Evolutionary conservation across 2,888 invertebrate species (phyloP).

Genomic region (Macrophya alboannulata): DNA sequence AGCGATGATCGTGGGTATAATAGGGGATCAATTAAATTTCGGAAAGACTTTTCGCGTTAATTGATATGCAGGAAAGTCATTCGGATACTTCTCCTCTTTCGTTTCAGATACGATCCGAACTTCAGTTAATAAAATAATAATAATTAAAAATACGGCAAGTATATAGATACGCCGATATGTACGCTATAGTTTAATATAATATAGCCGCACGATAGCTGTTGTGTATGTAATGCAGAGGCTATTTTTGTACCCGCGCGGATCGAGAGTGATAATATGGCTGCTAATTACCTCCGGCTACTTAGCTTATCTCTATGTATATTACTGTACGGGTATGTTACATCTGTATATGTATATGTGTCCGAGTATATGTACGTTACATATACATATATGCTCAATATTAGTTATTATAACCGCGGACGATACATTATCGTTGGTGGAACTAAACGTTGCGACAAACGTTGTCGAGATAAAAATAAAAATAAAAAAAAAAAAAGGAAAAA

Average conservation of each 20-base stretch:
- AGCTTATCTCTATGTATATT: conserved; percentile 17
- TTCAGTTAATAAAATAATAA: too few species aligned
- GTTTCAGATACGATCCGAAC: too few species aligned
- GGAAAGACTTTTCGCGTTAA: neutral
- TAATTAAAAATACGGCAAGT: neutral
- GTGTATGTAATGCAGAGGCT: neutral
- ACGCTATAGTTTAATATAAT: neutral
- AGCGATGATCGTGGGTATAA: neutral
- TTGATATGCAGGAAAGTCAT: too few species aligned
- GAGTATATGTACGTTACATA: too few species aligned
- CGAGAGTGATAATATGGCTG: conserved; percentile 39
- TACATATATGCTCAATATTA: neutral
- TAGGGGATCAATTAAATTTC: neutral
- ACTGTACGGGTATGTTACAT: neutral
- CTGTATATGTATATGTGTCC: too few species aligned
- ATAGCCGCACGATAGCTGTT: neutral
- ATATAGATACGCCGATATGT: neutral
- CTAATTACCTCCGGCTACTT: conserved; percentile 42
- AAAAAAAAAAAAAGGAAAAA: too few species aligned
- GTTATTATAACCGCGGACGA: neutral
- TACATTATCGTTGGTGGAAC: neutral
- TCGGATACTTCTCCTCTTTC: too few species aligned
- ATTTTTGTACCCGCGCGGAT: conserved; percentile 35
- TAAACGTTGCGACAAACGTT: neutral
- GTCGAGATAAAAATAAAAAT: too few species aligned